Conservation (phyloP, 2,888 invertebrate species). For the Hecatera dysodea region DNA sequence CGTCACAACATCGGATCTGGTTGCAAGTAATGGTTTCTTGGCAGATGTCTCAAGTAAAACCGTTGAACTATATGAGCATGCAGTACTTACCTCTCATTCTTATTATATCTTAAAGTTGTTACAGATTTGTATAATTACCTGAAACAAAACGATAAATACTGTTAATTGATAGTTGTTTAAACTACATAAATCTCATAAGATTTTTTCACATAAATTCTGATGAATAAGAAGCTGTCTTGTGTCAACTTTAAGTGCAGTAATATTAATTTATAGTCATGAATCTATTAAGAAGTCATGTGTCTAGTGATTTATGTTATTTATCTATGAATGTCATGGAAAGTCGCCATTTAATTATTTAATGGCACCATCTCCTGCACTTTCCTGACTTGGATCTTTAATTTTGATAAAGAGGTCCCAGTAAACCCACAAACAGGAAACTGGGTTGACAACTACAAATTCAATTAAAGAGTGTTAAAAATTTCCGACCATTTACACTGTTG, state of each 20-base stretch:
- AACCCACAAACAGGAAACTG: background rate
- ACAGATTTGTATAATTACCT: conserved; percentile 23
- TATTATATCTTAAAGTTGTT: background rate
- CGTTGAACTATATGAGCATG: conserved; percentile 35
- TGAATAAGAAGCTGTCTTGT: background rate
- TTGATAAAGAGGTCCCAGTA: background rate
- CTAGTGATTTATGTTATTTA: background rate
- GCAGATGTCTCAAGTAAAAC: conserved; percentile 45
- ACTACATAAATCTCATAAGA: background rate
- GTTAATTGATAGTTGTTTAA: conserved; percentile 4
- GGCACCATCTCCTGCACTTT: background rate
- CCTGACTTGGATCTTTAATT: background rate
- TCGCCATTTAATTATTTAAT: background rate
- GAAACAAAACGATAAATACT: conserved; percentile 28
- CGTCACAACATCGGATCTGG: conserved; percentile 25
- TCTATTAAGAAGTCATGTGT: background rate
- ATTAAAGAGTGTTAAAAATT: conserved; percentile 14
- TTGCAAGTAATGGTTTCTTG: conserved; percentile 47
- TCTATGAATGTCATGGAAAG: background rate
- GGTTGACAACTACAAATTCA: background rate
- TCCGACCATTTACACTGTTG: conserved; percentile 1
- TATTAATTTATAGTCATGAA: background rate
- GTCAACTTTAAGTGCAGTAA: conserved; percentile 6
- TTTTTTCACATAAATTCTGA: background rate
- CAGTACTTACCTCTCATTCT: conserved; percentile 35